Percentiles rank a stretch among this genome's conserved stretches.
phyloP scores from a whole-genome alignment of 1,140 invertebrate genomes.

The Ruditapes philippinarum region DNA sequence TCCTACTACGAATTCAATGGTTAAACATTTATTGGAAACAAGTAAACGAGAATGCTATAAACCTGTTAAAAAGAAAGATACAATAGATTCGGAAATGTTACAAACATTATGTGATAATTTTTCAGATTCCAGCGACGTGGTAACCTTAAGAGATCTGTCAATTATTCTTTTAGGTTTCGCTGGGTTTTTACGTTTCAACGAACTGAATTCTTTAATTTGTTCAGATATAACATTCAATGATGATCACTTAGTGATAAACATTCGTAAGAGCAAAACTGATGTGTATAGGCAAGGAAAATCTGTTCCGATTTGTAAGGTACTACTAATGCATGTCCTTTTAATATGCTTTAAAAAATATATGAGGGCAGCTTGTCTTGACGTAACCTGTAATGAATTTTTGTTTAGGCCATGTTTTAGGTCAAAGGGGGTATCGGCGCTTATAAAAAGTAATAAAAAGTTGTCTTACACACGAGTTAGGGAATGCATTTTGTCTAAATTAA shows the following conservation, averaged over 20 bases:
- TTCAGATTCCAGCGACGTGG: not conserved
- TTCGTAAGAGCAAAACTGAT: conserved; percentile 65
- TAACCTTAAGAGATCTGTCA: not conserved
- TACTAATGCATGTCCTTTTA: conserved; percentile 57
- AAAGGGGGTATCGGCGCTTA: conserved; percentile 24
- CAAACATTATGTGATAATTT: not conserved
- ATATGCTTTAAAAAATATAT: conserved; percentile 64
- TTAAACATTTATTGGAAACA: not conserved
- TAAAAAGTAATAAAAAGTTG: conserved; percentile 62
- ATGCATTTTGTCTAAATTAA: conserved; percentile 10
- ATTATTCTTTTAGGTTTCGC: conserved; percentile 15
- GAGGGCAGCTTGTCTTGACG: not conserved
- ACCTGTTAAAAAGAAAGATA: conserved; percentile 2
- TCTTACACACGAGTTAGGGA: not conserved
- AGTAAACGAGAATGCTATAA: not conserved
- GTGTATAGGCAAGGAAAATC: conserved; percentile 64
- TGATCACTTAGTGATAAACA: conserved; percentile 39
- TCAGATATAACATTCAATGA: conserved; percentile 47
- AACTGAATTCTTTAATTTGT: conserved; percentile 54
- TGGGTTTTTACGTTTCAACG: conserved; percentile 59
- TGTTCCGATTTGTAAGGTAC: conserved; percentile 56
- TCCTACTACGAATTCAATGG: not conserved
- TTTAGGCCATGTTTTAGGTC: conserved; percentile 62
- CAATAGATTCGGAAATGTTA: not conserved
- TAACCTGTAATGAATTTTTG: conserved; percentile 40